Base-by-base conservation (phyloP, 30 jellyfish, hydroid and myxozoan genomes). In the Rhopilema esculentum region DNA sequence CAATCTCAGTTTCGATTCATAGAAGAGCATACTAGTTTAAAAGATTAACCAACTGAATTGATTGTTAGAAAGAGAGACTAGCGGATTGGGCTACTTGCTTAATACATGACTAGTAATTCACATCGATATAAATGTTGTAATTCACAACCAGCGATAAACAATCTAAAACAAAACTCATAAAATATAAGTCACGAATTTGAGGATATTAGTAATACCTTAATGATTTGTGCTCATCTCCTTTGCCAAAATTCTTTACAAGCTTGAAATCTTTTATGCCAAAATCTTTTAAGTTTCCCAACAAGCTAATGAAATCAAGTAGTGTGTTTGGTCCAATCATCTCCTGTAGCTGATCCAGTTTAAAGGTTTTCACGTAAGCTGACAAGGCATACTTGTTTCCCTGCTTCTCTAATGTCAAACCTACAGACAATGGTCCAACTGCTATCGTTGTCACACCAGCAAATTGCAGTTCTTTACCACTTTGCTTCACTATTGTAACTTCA, bases 221-320 rank as follows among this genome's bases (percentile, higher is more conserved):
- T 4, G 75, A 52, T 40, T 40, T 40, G 62, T 25, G 28, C 22
- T 77, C 87, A 52, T 30, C 32, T 12, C 32, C 76, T 12, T 30
- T 80, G 28, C 84, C 91, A 69, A 82, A 66, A 8, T 51, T 57
- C 49, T 69, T 70, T 32, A 67, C 77, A 30, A 82, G 20, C 22
- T 40, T 69, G 72, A 82, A 82, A 69, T 82, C 85, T 51, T 82
- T 82, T 26, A 82, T 82, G 0, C 91, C 91, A 51, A 82, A 82
- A 51, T 82, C 64, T 19, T 72, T 67, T 22, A 82, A 8, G 18
- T 72, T 26, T 25, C 91, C 91, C 27, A 82, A 33, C 21, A 82
- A 64, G 9, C 33, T 24, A 9, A 69, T 50, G 31, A 24, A 15
- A 7, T 32, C 66, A 15, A 69, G 27, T 2, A 82, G 49, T 8